phyloP scores from a whole-genome alignment of 2,888 invertebrate species.

The Lasioglossum lativentre region DNA sequence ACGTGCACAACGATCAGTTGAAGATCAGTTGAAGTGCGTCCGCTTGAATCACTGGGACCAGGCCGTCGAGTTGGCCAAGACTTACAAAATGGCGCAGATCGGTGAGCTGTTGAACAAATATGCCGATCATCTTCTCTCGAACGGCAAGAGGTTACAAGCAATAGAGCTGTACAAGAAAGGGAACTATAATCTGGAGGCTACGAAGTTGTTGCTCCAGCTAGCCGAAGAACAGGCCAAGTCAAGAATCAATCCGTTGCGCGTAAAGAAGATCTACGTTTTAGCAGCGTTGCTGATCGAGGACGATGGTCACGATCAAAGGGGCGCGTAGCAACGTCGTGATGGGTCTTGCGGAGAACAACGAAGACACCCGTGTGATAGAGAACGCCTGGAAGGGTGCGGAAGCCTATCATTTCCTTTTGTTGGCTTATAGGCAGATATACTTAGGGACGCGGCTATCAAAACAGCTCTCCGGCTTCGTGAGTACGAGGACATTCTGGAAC shows the following conservation, averaged over 20 bases:
- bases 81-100: conserved; percentile 91
- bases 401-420: conserved; percentile 93
- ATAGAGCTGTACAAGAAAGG: conserved; percentile 94
- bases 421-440: conserved; percentile 91
- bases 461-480: conserved; percentile 88
- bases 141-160: conserved; percentile 91
- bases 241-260: conserved; percentile 89
- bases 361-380: conserved; percentile 88
- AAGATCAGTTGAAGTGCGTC: conserved; percentile 94
- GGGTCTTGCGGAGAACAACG: conserved; percentile 78
- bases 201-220: conserved; percentile 90
- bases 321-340: conserved; percentile 78
- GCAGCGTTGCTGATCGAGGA: conserved; percentile 94
- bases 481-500: conserved; percentile 91
- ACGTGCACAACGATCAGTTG: conserved; percentile 91
- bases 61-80: conserved; percentile 92
- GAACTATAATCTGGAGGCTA: conserved; percentile 93
- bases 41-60: conserved; percentile 94
- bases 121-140: conserved; percentile 90
- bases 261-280: conserved; percentile 96
- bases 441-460: conserved; percentile 89
- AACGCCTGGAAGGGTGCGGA: conserved; percentile 94
- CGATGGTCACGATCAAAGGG: conserved; percentile 81
- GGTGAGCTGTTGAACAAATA: conserved; percentile 91
- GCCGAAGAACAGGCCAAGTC: conserved; percentile 92